These are phyloP conservation scores for Callinectes sapidus DNA, from an alignment of 2,888 invertebrate species.

Conservation along the genomic window DNA sequence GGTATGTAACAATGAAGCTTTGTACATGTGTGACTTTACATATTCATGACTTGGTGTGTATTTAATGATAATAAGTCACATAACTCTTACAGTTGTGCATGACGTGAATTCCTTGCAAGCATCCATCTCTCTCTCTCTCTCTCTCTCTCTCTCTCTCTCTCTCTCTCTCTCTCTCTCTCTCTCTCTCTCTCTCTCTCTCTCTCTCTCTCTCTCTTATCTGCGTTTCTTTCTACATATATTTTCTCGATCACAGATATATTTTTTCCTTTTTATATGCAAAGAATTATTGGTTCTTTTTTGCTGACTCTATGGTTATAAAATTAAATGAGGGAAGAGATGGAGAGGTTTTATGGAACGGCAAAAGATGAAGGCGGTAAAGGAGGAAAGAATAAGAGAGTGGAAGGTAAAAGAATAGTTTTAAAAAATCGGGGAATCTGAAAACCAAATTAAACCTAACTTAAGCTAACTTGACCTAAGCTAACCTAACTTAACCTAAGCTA, in stretches of 20 bases:
- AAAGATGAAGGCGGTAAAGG: neutral
- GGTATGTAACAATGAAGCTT: neutral
- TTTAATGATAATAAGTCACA: neutral
- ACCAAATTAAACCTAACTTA: too few species aligned
- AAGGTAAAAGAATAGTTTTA: neutral
- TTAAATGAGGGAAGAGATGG: neutral
- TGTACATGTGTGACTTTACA: neutral
- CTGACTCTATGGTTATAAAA: neutral
- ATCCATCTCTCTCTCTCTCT: neutral
- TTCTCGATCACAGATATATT: neutral
- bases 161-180: too few species aligned
- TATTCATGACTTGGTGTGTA: neutral
- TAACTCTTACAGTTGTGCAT: neutral
- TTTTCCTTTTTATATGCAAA: neutral
- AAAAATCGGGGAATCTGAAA: neutral
- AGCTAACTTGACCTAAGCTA: too few species aligned
- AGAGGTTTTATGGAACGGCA: neutral
- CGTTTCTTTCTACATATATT: neutral
- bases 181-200: too few species aligned
- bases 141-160: too few species aligned
- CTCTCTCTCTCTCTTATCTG: too few species aligned
- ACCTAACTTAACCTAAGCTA: too few species aligned
- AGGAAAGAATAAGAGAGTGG: neutral
- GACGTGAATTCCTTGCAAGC: neutral
- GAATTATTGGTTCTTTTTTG: neutral